Evolutionary conservation across 2,113 vertebrate species (phyloP).

Genomic region (Hiodon alosoides): DNA sequence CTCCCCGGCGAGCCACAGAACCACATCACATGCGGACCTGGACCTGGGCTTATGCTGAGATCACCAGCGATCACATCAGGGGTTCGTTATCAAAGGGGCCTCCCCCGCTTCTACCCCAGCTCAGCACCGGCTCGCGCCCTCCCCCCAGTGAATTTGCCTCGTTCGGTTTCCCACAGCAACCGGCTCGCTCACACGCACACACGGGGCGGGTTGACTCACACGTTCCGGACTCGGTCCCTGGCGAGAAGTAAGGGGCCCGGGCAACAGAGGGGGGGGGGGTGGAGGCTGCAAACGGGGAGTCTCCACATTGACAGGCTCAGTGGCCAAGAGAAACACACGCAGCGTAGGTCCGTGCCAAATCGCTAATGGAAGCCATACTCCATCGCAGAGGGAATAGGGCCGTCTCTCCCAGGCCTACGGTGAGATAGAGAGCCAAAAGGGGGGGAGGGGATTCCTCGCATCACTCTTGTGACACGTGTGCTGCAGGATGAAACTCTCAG

Average conservation of each 20-base stretch:
- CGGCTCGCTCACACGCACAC: slow-evolving; percentile 32
- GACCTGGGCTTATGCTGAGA: slow-evolving; percentile 22
- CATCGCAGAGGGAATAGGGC: slow-evolving; percentile 20
- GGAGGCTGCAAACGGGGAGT: slow-evolving; percentile 40
- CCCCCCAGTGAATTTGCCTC: slow-evolving; percentile 31
- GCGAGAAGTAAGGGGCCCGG: slow-evolving; percentile 18
- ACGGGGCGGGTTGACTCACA: slow-evolving; percentile 41
- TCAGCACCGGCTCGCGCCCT: slow-evolving; percentile 40
- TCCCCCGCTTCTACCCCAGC: slow-evolving; percentile 18
- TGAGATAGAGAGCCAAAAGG: not conserved
- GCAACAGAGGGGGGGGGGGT: slow-evolving; percentile 17
- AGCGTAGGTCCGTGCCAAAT: slow-evolving; percentile 42
- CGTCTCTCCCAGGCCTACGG: not conserved
- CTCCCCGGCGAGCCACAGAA: slow-evolving; percentile 20
- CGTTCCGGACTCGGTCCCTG: slow-evolving; percentile 45
- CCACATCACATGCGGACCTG: slow-evolving; percentile 10
- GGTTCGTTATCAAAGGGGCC: slow-evolving; percentile 29
- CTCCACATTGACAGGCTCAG: slow-evolving; percentile 50
- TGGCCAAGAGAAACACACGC: slow-evolving; percentile 45
- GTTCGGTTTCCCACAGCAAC: slow-evolving; percentile 51
- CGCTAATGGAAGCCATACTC: slow-evolving; percentile 60
- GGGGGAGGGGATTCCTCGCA: slow-evolving; percentile 6
- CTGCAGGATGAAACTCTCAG: too few relatives aligned
- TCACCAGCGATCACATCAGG: slow-evolving; percentile 33
- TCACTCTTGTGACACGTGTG: too few relatives aligned